Evolutionary conservation across 1,140 invertebrate species (phyloP), one percentile per base, ranked within the genome.

Genomic region (Drosophila kanapiae): DNA sequence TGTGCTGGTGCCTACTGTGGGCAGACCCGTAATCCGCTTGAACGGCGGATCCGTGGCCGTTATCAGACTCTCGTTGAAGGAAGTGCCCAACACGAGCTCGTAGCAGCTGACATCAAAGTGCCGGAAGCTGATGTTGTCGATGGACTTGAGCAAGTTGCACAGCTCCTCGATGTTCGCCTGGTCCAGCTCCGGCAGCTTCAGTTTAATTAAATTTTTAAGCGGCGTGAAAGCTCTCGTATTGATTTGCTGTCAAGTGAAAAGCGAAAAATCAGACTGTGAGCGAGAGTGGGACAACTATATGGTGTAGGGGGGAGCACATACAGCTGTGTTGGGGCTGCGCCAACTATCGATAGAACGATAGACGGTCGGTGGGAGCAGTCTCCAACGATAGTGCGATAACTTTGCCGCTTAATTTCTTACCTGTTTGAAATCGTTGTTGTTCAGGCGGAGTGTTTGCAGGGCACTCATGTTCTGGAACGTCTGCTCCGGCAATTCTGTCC

Each of bases 401-500:
- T 37, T 58, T 63, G 58, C 59, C 75, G 84, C 84, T 54, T 45
- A 16, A 23, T 9, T 37, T 10, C 80, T 80, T 60, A 93, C 92
- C 80, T 70, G 75, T 74, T 92, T 65, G 63, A 93, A 93, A 57
- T 92, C 68, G 67, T 93, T 94, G 47, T 93, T 92, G 56, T 91
- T 92, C 59, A 94, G 81, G 40, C 94, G 93, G 33, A 94, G 78
- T 11, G 69, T 76, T 3, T 78, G 82, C 51, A 94, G 76, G 45
- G 91, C 81, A 10, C 93, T 93, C 64, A 94, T 84, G 69, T 94
- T 94, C 45, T 88, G 92, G 43, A 93, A 93, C 14, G 90, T 93
- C 38, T 91, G 86, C 31, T 93, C 91, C 13, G 86, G 90, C 18
- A 93, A 11, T 16, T 83, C 57, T 1, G 80, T 82, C 78, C 93